phyloP scores from a whole-genome alignment of 2,888 invertebrate species.

The Encarsia formosa region DNA sequence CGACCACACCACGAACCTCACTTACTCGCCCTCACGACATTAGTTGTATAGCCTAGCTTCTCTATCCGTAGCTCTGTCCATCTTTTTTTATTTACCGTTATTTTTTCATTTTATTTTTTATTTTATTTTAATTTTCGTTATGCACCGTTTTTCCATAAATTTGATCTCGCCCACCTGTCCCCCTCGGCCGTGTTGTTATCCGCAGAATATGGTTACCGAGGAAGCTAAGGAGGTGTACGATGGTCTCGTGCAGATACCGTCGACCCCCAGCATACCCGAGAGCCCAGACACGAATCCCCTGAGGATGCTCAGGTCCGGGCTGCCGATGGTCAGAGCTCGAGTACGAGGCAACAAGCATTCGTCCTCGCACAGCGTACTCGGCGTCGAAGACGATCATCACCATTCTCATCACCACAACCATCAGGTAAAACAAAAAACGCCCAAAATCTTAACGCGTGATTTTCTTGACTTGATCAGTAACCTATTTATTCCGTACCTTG shows the following conservation, averaged over 20 bases:
- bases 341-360: slow-evolving; percentile 55
- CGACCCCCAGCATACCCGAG: slow-evolving; percentile 35
- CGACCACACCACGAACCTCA: too few relatives aligned
- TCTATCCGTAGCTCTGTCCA: too few relatives aligned
- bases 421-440: neutral
- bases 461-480: too few relatives aligned
- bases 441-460: too few relatives aligned
- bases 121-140: slow-evolving; percentile 17
- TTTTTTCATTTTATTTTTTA: slow-evolving; percentile 13
- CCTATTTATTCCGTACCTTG: too few relatives aligned
- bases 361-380: slow-evolving; percentile 16
- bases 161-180: slow-evolving; percentile 29
- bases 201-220: slow-evolving; percentile 76
- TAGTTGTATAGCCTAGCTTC: too few relatives aligned
- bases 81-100: slow-evolving; percentile 25
- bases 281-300: slow-evolving; percentile 58
- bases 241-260: slow-evolving; percentile 73
- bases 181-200: slow-evolving; percentile 37
- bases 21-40: too few relatives aligned
- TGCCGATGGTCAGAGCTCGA: slow-evolving; percentile 56
- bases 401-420: slow-evolving; percentile 11
- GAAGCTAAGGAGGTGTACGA: slow-evolving; percentile 92
- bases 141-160: neutral
- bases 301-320: slow-evolving; percentile 61
- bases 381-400: slow-evolving; percentile 12